Conservation (phyloP, 1,140 invertebrate genomes). For the Apolygus lucorum region DNA sequence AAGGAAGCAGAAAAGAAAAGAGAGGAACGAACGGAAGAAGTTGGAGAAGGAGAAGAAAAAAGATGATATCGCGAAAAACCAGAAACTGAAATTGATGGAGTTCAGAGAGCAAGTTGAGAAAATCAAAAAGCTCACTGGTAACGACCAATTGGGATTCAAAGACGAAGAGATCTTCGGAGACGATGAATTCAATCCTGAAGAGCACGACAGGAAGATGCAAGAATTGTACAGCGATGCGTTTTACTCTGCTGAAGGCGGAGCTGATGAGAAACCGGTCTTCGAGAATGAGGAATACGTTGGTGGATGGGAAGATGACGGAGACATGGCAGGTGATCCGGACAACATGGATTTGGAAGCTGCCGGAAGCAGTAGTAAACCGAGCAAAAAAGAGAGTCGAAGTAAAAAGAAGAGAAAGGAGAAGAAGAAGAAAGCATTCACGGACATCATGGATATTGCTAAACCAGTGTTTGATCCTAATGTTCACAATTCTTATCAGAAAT, state of each 20-base stretch:
- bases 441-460: constrained; percentile 43
- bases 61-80: constrained; percentile 78
- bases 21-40: constrained; percentile 66
- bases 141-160: constrained; percentile 49
- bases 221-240: constrained; percentile 79
- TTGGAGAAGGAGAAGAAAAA: constrained; percentile 72
- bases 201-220: constrained; percentile 80
- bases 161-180: constrained; percentile 67
- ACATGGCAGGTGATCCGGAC: constrained; percentile 11
- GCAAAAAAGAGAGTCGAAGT: constrained; percentile 24
- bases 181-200: constrained; percentile 87
- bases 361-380: constrained; percentile 4
- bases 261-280: constrained; percentile 18
- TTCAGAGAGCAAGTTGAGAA: constrained; percentile 81
- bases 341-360: constrained; percentile 27
- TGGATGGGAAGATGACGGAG: constrained; percentile 8
- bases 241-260: constrained; percentile 47
- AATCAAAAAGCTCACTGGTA: constrained; percentile 83
- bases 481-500: constrained; percentile 70
- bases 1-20: constrained; percentile 65
- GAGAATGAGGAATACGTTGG: background rate
- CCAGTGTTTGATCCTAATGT: constrained; percentile 59
- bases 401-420: constrained; percentile 42
- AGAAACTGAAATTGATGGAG: constrained; percentile 81
- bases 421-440: constrained; percentile 43